Percentiles rank a stretch among this genome's conserved stretches.
Evolutionary conservation across 1,140 invertebrate genomes (phyloP).

Genomic region (Neocloeon triangulifer): DNA sequence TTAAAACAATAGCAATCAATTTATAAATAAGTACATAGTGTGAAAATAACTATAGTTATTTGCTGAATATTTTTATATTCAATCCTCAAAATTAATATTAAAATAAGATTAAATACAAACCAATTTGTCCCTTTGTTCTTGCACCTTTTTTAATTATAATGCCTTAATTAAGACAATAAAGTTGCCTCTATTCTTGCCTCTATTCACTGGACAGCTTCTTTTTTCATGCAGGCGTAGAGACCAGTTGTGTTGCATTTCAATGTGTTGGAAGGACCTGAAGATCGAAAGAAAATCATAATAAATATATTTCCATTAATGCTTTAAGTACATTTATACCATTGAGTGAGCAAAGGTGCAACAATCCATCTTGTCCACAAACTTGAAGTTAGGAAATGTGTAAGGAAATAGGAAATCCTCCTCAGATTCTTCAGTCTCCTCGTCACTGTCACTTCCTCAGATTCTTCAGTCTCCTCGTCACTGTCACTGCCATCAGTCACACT

Average conservation of each 20-base stretch:
- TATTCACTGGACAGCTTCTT: constrained; percentile 60
- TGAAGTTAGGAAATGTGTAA: constrained; percentile 43
- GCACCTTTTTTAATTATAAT: constrained; percentile 43
- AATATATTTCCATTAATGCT: too few relatives aligned
- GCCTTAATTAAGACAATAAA: too few relatives aligned
- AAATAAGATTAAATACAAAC: too few relatives aligned
- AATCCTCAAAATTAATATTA: too few relatives aligned
- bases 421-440: constrained; percentile 31
- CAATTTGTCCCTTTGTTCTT: constrained; percentile 33
- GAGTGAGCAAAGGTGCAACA: constrained; percentile 64
- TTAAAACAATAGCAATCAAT: too few relatives aligned
- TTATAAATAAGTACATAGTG: too few relatives aligned
- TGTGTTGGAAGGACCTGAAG: constrained; percentile 58
- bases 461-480: constrained; percentile 37
- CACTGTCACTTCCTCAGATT: constrained; percentile 29
- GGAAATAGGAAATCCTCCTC: constrained; percentile 27
- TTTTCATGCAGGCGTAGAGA: constrained; percentile 48
- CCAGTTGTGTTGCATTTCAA: constrained; percentile 51
- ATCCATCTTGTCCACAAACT: constrained; percentile 51
- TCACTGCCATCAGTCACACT: constrained; percentile 46
- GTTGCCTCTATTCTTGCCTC: constrained; percentile 50
- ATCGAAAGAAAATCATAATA: too few relatives aligned
- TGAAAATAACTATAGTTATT: too few relatives aligned
- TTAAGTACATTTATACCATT: too few relatives aligned
- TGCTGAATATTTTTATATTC: too few relatives aligned